Evolutionary conservation across 2,113 vertebrate genomes (phyloP), one percentile per base, ranked within the genome.

Genomic region (Nettapus auritus): DNA sequence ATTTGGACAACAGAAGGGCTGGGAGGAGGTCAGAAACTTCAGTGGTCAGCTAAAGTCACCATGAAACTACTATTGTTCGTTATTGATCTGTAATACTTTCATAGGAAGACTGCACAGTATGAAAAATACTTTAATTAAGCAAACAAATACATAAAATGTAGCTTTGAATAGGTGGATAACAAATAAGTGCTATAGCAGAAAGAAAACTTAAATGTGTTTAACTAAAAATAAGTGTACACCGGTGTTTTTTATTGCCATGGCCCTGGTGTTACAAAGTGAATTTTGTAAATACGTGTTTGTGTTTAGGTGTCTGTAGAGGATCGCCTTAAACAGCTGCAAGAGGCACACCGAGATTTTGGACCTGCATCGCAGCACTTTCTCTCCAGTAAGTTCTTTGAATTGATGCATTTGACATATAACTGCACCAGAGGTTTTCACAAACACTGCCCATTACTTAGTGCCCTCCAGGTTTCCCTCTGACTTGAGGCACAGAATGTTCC

Each of bases 281-380:
- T 42, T 38, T 87, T 91, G 31, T 88, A 36, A 66, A 18, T 59
- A 2, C 44, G 2, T 96, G 15, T 95, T 50, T 87, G 2, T 71
- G 6, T 86, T 63, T 80, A 99, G 99, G 98, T 99, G 59, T 98
- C 99, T 6, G 98, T 99, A 87, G 99, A 99, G 7, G 99, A 99
- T 95, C 98, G 98, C 89, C 98, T 99, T 96, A 99, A 98, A 90
- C 98, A 99, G 52, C 98, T 99, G 71, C 99, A 99, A 78, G 99
- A 99, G 97, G 99, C 99, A 67, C 99, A 99, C 80, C 94, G 98
- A 96, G 99, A 99, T 97, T 99, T 99, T 89, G 99, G 99, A 88
- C 99, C 99, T 60, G 98, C 98, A 64, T 99, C 99, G 36, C 99
- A 99, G 94, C 99, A 99, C 97, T 99, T 99, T 96, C 98, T 99